Conservation (phyloP, 2,797 vertebrate genomes). For the Pygocentrus nattereri region DNA sequence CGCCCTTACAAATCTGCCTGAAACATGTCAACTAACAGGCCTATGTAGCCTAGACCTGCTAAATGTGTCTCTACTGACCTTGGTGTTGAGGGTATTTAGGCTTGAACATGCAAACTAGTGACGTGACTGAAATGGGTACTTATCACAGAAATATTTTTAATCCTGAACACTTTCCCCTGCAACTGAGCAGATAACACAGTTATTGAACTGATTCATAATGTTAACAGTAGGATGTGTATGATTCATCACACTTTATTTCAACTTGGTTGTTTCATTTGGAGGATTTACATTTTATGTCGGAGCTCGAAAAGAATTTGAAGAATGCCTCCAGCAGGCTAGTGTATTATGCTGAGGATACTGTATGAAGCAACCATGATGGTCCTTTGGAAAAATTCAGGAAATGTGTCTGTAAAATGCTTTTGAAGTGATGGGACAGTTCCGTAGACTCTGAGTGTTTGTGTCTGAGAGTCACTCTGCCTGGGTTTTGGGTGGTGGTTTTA, state of each 20-base stretch:
- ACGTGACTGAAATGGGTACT: neutral
- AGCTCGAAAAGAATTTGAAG: conserved; percentile 36
- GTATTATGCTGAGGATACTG: conserved; percentile 14
- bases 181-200: neutral
- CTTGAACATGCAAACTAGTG: neutral
- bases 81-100: neutral
- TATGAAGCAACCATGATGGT: conserved; percentile 25
- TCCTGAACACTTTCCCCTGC: neutral
- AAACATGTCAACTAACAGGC: neutral
- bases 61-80: neutral
- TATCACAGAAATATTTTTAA: neutral
- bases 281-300: conserved; percentile 1
- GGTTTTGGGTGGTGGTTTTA: neutral
- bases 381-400: conserved; percentile 44
- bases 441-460: conserved; percentile 5
- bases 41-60: neutral
- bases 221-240: neutral
- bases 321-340: conserved; percentile 33
- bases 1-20: neutral
- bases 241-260: neutral
- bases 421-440: conserved; percentile 44
- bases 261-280: neutral
- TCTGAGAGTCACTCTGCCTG: conserved; percentile 15
- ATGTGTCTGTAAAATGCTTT: conserved; percentile 40
- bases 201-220: neutral